Evolutionary conservation across 2,797 vertebrate genomes (phyloP), one percentile per base, ranked within the genome.

Genomic region (Pseudomugil gertrudae): DNA sequence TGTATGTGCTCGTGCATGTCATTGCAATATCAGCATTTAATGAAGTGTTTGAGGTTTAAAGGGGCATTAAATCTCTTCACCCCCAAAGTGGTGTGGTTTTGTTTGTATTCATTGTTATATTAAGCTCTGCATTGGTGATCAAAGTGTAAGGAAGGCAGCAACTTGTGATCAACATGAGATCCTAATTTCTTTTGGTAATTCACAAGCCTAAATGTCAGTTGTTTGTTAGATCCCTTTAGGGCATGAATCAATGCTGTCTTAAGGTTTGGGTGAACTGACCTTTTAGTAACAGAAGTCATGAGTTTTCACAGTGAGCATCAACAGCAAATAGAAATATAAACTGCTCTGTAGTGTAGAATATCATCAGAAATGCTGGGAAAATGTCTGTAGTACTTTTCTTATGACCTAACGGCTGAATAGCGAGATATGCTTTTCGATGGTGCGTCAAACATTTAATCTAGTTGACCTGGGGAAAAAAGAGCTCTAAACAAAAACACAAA

Each of bases 401-500:
- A 57, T 48, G 52, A 56, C 26, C 19, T 35, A 23, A 57, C 56
- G 63, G 47, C 43, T 68, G 68, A 48, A 59, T 43, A 38, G 19
- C n/a, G n/a, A n/a, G 51, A 75, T 58, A 63, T 48, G 57, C 71
- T 77, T 86, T 62, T 50, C 47, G 65, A 63, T 56, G 48, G 69
- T 61, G 61, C 29, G 50, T 63, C 76, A 65, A 67, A 63, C 81
- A 83, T 80, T 69, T 83, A 81, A 54, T 81, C 76, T 80, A 75
- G 84, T 84, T 75, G 74, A 69, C 57, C 32, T 53, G 57, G 53
- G 57, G n/a, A 65, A 65, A 75, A 76, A 38, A 69, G 14, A 36
- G 1, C 52, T 65, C 77, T 9, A 78, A 83, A 84, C 69, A 86
- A 80, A 79, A 78, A 72, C 55, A 75, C 61, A 70, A 77, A 78